Percentiles rank a stretch among this genome's conserved stretches.
These are phyloP conservation scores for Propithecus perrieri DNA, from an alignment of 2,797 vertebrate genomes.

Conservation along the genomic window DNA sequence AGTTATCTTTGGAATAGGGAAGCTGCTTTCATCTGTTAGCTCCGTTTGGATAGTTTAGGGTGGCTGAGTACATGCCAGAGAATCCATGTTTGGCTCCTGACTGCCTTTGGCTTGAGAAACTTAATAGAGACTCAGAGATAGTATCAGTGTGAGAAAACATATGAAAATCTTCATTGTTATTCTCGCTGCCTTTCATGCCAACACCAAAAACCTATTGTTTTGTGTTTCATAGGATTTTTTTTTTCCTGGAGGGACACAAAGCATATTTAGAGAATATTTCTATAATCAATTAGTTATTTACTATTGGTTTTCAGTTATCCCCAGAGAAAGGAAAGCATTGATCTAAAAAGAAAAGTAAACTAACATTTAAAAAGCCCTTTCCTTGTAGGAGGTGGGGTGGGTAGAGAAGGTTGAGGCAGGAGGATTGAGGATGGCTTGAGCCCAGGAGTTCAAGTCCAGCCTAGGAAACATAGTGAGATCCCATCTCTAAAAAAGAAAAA, in stretches of 20 bases:
- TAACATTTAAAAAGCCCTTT: not conserved
- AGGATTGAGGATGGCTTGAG: not conserved
- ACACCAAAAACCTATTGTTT: not conserved
- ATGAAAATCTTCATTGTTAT: not conserved
- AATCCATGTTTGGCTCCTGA: not conserved
- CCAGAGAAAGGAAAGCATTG: not conserved
- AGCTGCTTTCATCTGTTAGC: not conserved
- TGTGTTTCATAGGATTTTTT: not conserved
- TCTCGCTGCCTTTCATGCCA: not conserved
- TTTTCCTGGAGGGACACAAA: not conserved
- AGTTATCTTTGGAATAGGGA: not conserved
- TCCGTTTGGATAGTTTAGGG: not conserved
- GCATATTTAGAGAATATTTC: not conserved
- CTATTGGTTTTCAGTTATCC: not conserved
- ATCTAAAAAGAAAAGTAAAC: slow-evolving; percentile 30
- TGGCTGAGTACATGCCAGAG: not conserved
- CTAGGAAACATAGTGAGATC: not conserved
- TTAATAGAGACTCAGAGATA: not conserved
- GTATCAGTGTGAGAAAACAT: not conserved
- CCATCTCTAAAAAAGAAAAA: not conserved
- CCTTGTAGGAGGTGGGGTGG: not conserved
- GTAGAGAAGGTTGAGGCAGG: not conserved
- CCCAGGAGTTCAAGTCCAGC: not conserved
- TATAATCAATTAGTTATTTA: slow-evolving; percentile 14
- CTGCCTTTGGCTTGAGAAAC: not conserved